These are phyloP conservation scores for Luscinia megarhynchos DNA, from an alignment of 2,797 vertebrate genomes.

Conservation along the genomic window DNA sequence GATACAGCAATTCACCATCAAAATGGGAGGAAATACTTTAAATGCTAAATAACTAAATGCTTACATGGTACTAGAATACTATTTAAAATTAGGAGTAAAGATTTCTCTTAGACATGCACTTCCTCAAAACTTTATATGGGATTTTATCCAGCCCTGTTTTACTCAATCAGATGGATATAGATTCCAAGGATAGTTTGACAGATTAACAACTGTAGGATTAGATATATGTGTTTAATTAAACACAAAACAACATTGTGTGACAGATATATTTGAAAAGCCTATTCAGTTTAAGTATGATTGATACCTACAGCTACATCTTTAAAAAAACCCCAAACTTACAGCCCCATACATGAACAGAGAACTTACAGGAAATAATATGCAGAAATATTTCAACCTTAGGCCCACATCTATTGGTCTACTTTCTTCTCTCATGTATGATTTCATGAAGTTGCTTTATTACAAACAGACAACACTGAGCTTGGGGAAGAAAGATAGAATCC, in stretches of 20 bases:
- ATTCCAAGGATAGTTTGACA: background rate
- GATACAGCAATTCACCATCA: constrained; percentile 24
- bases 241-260: background rate
- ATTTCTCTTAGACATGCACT: background rate
- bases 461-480: background rate
- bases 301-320: background rate
- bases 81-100: background rate
- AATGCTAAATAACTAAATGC: background rate
- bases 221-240: background rate
- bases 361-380: constrained; percentile 3
- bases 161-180: background rate
- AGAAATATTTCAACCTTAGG: background rate
- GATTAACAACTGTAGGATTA: background rate
- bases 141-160: background rate
- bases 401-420: background rate
- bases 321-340: background rate
- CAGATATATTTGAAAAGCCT: background rate
- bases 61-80: background rate
- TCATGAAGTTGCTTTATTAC: background rate
- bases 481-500: background rate
- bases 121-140: background rate
- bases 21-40: constrained; percentile 46
- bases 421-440: background rate
- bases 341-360: background rate
- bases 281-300: background rate